Percentiles rank a stretch among this genome's conserved stretches.
Conservation (phyloP, 2,888 invertebrate genomes). For the Dendrolimus houi region DNA sequence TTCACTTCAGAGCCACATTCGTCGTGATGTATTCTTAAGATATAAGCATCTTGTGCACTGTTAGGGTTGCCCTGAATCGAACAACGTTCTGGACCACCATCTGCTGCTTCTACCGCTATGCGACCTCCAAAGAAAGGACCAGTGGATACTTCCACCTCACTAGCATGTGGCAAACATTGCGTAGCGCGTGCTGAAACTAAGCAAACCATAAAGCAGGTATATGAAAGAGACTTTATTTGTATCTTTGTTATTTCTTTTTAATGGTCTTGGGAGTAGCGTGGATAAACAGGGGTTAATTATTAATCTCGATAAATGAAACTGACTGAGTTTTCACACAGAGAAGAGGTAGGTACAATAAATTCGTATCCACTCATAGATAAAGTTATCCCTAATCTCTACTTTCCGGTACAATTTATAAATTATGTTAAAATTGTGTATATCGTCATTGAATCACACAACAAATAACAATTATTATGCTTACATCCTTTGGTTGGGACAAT, state of each 20-base stretch:
- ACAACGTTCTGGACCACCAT: constrained; percentile 82
- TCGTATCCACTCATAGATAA: no score
- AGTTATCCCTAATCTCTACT: neutral
- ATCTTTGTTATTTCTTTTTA: no score
- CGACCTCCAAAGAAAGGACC: constrained; percentile 88
- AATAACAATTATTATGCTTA: constrained; percentile 60
- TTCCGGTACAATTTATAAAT: neutral
- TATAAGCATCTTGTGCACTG: constrained; percentile 84
- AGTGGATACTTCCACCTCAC: constrained; percentile 88
- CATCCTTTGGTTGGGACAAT: constrained; percentile 90
- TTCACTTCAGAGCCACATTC: constrained; percentile 85
- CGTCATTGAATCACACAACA: neutral
- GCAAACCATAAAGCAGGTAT: no score
- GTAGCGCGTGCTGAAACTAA: constrained; percentile 88
- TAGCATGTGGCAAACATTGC: constrained; percentile 86
- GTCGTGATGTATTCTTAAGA: constrained; percentile 83
- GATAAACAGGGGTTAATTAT: no score
- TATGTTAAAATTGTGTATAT: neutral
- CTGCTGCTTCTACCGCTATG: constrained; percentile 84
- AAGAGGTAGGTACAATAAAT: no score
- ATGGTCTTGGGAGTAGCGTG: no score
- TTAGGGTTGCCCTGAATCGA: constrained; percentile 84
- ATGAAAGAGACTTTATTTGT: no score
- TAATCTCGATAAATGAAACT: no score
- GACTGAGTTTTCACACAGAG: no score